A percentile compares a stretch with the other conserved stretches of the same genome.
These are phyloP conservation scores for Sphaerophoria rueppellii DNA, from an alignment of 2,888 invertebrate genomes.

Conservation along the genomic window DNA sequence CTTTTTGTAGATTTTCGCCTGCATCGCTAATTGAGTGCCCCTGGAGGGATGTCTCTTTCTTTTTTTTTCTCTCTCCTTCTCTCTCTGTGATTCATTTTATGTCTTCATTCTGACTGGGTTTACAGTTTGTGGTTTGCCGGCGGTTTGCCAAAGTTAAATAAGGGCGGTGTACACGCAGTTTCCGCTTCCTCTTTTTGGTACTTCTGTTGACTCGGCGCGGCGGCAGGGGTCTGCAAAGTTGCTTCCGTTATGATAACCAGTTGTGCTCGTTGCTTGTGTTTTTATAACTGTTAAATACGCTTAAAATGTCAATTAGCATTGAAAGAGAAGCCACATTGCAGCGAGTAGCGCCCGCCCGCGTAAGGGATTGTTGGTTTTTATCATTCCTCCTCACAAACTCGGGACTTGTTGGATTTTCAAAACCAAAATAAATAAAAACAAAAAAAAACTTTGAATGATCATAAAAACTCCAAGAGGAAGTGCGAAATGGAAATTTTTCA, in stretches of 20 bases:
- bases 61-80: background rate
- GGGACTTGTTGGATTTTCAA: background rate
- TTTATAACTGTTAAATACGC: constrained; percentile 64
- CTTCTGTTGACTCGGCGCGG: background rate
- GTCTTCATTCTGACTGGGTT: background rate
- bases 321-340: background rate
- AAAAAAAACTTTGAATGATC: background rate
- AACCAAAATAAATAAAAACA: background rate
- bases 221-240: constrained; percentile 13
- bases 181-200: background rate
- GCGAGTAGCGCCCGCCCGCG: constrained; percentile 14
- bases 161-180: constrained; percentile 13
- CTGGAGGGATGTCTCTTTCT: constrained; percentile 37
- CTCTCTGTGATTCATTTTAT: background rate
- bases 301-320: constrained; percentile 70
- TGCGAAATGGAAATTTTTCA: constrained; percentile 10
- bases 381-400: constrained; percentile 1
- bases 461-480: constrained; percentile 10
- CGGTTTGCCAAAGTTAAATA: constrained; percentile 61
- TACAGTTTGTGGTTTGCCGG: constrained; percentile 27
- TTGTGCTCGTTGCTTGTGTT: constrained; percentile 34
- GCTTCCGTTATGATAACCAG: constrained; percentile 27
- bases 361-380: constrained; percentile 21
- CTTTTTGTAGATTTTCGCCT: constrained; percentile 58
- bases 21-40: constrained; percentile 68